Evolutionary conservation across 1,140 invertebrate genomes (phyloP).

Genomic region (Phthorimaea operculella): DNA sequence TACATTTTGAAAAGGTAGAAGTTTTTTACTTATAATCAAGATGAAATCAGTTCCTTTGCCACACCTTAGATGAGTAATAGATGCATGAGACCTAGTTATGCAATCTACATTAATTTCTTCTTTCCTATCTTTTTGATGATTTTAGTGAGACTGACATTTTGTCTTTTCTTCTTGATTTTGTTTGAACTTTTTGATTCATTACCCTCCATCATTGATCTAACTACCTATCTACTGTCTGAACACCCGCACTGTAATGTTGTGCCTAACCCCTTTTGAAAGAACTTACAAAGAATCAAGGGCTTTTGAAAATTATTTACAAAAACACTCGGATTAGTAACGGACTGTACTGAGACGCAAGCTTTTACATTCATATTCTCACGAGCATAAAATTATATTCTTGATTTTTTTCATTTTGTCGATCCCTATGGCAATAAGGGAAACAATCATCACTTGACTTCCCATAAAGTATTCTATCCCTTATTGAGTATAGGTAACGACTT

Average conservation of each 20-base stretch:
- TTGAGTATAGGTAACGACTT: conserved; percentile 3
- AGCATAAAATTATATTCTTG: background rate
- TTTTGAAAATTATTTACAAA: background rate
- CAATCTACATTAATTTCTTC: conserved; percentile 34
- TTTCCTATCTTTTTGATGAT: conserved; percentile 36
- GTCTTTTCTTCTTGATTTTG: conserved; percentile 28
- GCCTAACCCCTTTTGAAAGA: conserved; percentile 41
- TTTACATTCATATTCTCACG: background rate
- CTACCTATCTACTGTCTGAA: conserved; percentile 39
- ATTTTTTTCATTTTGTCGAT: background rate
- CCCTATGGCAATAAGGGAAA: conserved; percentile 1
- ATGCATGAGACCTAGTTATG: conserved; percentile 47
- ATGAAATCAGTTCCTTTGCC: conserved; percentile 64
- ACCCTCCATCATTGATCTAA: conserved; percentile 52
- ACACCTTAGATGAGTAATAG: conserved; percentile 64
- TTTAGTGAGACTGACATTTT: conserved; percentile 25
- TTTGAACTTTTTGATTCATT: conserved; percentile 37
- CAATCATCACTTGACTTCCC: background rate
- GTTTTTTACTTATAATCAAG: conserved; percentile 43
- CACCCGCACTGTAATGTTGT: conserved; percentile 31
- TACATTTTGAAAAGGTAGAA: conserved; percentile 41
- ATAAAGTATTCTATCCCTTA: background rate
- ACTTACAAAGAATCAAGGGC: conserved; percentile 35
- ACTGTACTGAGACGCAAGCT: conserved; percentile 7
- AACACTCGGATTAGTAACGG: background rate